phyloP scores from a whole-genome alignment of 2,113 vertebrate species.

The Motacilla alba region DNA sequence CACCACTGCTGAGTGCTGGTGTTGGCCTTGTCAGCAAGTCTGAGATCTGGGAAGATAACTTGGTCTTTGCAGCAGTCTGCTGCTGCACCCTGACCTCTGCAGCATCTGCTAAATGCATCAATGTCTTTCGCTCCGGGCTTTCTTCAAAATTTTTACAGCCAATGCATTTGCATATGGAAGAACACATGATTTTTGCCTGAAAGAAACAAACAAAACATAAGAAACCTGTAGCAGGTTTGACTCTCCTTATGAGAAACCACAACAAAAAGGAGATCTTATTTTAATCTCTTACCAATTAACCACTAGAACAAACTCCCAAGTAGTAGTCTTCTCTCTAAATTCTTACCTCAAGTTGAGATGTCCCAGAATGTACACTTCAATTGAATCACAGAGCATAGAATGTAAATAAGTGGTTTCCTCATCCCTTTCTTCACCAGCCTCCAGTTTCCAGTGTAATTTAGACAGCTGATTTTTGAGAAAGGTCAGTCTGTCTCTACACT shows the following conservation, averaged over 20 bases:
- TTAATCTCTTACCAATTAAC: neutral
- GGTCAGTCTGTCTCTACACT: neutral
- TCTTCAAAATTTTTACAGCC: conserved; percentile 99
- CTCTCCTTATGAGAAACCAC: neutral
- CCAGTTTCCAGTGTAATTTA: neutral
- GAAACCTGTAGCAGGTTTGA: neutral
- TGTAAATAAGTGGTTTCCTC: neutral
- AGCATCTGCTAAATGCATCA: conserved; percentile 98
- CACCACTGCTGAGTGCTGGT: conserved; percentile 84
- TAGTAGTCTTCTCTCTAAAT: neutral
- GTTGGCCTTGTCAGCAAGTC: conserved; percentile 91
- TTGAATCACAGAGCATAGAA: neutral
- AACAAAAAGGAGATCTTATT: neutral
- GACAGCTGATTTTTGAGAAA: neutral
- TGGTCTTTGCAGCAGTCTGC: conserved; percentile 96
- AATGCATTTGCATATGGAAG: conserved; percentile 96
- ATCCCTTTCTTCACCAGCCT: neutral
- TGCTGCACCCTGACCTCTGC: conserved; percentile 97
- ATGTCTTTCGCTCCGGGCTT: conserved; percentile 93
- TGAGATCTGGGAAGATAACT: conserved; percentile 96
- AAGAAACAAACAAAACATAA: neutral
- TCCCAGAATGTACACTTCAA: neutral
- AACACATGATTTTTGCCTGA: conserved; percentile 99
- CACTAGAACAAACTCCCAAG: neutral
- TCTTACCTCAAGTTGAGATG: neutral